Base-by-base conservation (phyloP, 2,888 invertebrate species). In the Eremobia ochroleuca region DNA sequence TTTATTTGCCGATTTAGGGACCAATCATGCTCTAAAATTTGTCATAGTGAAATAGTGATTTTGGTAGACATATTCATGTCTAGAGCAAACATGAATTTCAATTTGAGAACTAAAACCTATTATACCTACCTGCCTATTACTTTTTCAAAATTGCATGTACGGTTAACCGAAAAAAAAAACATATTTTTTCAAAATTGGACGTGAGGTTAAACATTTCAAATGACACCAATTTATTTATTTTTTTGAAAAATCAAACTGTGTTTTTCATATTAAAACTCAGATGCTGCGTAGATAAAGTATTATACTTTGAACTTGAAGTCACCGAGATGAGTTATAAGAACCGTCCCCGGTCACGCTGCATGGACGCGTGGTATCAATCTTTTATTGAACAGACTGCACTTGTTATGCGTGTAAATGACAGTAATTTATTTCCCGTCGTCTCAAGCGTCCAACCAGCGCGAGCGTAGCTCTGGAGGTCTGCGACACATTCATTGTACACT, bases 391-490 rank as follows among this genome's bases (percentile, higher is more conserved):
- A 87, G 85, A 84, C 82, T 85, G 79, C 81, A 87, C 84, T 90
- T 85, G 86, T 89, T 85, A 84, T 81, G 77, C 90, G 90, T 89
- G 90, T 91, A 91, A 93, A 92, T 92, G 93, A 91, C 90, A 88
- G 90, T 91, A 94, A 94, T 95, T 94, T 95, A 93, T 94, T 90
- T 89, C 91, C 88, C 91, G 89, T 90, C 91, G 88, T 90, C 90
- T 89, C 88, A 87, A 86, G 86, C 80, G 82, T 86, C 67, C 73
- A 73, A 73, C 43, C 59, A 62, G 58, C 73, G 77, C 72, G 85
- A 79, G 66, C 49, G 80, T 58, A 79, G 62, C 87, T 81, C 82
- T 74, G 89, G 90, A 88, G 92, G 91, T 91, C 91, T 90, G 84
- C 83, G 87, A 89, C 86, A 89, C 78, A 85, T 83, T 83, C 86